phyloP scores from a whole-genome alignment of 2,113 vertebrate genomes.

The Engraulis encrasicolus region DNA sequence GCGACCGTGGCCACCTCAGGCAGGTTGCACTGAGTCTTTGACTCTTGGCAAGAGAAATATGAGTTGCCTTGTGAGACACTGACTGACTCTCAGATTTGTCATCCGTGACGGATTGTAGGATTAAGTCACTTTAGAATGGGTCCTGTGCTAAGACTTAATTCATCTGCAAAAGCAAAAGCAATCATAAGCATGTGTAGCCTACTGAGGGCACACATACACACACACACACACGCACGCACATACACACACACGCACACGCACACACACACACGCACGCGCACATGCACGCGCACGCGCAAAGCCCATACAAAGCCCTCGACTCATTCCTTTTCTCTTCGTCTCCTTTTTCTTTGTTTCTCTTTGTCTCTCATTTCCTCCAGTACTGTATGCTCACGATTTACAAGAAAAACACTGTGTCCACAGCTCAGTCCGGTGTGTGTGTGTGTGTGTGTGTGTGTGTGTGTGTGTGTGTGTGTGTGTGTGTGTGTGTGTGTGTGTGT shows the following conservation, averaged over 20 bases:
- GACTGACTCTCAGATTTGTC: background rate
- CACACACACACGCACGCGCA: background rate
- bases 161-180: background rate
- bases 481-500: conserved; percentile 32
- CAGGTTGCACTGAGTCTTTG: too few relatives aligned
- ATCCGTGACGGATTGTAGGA: background rate
- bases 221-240: too few relatives aligned
- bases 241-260: background rate
- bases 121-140: background rate
- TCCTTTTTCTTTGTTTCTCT: conserved; percentile 12
- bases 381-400: background rate
- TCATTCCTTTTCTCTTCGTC: background rate
- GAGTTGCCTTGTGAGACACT: background rate
- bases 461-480: conserved; percentile 24
- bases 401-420: background rate
- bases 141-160: background rate
- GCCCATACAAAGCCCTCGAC: too few relatives aligned
- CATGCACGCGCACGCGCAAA: background rate
- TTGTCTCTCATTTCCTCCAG: background rate
- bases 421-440: background rate
- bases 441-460: conserved; percentile 12
- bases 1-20: too few relatives aligned
- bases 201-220: too few relatives aligned
- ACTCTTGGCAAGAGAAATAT: background rate
- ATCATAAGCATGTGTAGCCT: background rate